A percentile compares a stretch with the other conserved stretches of the same genome.
These are phyloP conservation scores for Stramonita haemastoma DNA, from an alignment of 2,888 invertebrate genomes.

Conservation along the genomic window DNA sequence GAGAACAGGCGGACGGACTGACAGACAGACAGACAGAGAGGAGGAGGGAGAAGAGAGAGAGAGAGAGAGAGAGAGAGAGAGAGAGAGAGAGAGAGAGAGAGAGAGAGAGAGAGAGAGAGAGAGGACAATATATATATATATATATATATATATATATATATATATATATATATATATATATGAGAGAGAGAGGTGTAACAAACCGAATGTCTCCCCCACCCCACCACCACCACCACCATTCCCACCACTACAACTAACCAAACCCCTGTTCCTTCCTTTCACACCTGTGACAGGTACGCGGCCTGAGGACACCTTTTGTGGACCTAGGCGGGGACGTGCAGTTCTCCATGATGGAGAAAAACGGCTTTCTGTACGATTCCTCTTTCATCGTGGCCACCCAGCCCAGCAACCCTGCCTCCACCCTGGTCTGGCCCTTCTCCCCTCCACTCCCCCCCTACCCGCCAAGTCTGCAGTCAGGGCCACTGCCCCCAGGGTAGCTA, in stretches of 20 bases:
- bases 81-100: not conserved
- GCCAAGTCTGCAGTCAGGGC: constrained; percentile 34
- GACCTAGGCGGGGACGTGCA: constrained; percentile 92
- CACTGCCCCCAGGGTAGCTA: constrained; percentile 46
- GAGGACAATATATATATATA: not conserved
- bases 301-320: constrained; percentile 92
- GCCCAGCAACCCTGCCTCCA: constrained; percentile 89
- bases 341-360: constrained; percentile 94
- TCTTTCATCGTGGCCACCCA: constrained; percentile 89
- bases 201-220: not conserved
- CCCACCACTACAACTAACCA: too few relatives aligned
- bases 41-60: not conserved
- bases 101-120: constrained; percentile 78
- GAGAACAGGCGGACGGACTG: not conserved
- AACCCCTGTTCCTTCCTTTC: too few relatives aligned
- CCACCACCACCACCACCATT: not conserved
- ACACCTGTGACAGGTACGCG: constrained; percentile 86
- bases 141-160: not conserved
- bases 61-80: not conserved
- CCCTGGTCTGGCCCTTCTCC: constrained; percentile 96
- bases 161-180: too few relatives aligned
- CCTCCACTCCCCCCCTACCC: constrained; percentile 82
- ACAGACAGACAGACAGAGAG: not conserved
- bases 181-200: too few relatives aligned
- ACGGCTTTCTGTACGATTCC: constrained; percentile 94